Percentiles rank a stretch among this genome's conserved stretches.
phyloP scores from a whole-genome alignment of 2,113 vertebrate species.

The Siphamia tubifer region DNA sequence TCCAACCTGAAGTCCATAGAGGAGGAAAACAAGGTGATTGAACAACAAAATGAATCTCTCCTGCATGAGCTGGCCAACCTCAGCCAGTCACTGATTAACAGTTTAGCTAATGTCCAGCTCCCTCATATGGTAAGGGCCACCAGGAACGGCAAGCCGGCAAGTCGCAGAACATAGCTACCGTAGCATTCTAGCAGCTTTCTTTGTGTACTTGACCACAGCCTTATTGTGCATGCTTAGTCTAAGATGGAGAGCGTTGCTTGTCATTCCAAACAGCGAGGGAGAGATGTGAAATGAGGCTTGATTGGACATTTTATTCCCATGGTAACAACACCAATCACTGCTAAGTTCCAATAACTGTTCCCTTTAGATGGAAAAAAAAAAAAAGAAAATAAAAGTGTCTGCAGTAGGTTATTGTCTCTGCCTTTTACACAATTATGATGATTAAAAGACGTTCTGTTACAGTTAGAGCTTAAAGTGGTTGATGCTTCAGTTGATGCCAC shows the following conservation, averaged over 20 bases:
- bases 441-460: neutral
- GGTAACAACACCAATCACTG: conserved; percentile 4
- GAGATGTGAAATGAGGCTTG: conserved; percentile 46
- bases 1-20: conserved; percentile 99
- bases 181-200: conserved; percentile 33
- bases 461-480: neutral
- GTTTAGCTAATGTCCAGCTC: conserved; percentile 98
- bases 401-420: neutral
- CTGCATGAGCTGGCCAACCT: conserved; percentile 98
- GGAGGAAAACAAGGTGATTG: conserved; percentile 99
- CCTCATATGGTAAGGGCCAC: conserved; percentile 97
- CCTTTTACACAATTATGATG: neutral
- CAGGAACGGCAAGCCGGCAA: conserved; percentile 82
- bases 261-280: conserved; percentile 55
- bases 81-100: conserved; percentile 99
- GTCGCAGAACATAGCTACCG: conserved; percentile 63
- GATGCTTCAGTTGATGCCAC: neutral
- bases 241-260: conserved; percentile 44
- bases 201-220: conserved; percentile 38
- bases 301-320: conserved; percentile 6
- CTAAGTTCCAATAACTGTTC: neutral
- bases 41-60: conserved; percentile 99
- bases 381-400: neutral
- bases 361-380: no score
- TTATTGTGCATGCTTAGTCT: conserved; percentile 54